Conservation (phyloP, 2,113 vertebrate species). For the Apodemus speciosus region DNA sequence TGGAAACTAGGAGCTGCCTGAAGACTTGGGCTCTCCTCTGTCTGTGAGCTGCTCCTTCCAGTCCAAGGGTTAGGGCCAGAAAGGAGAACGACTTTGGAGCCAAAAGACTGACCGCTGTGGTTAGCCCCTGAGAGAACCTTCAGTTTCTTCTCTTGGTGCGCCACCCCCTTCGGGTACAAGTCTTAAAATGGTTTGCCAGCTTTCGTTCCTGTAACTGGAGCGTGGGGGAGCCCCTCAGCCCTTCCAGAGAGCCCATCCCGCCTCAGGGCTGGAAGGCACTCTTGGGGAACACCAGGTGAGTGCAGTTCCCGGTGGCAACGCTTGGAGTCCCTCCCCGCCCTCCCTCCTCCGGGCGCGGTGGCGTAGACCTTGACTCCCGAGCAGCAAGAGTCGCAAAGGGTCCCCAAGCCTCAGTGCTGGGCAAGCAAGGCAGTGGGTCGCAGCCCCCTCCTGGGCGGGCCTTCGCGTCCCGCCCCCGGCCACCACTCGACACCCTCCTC, state of each 20-base stretch:
- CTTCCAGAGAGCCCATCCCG: not conserved
- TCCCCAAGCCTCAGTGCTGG: not conserved
- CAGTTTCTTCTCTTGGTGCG: not conserved
- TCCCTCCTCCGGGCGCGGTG: not conserved
- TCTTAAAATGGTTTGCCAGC: not conserved
- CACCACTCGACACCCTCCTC: constrained; percentile 19
- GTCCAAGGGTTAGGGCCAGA: not conserved
- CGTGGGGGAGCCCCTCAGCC: not conserved
- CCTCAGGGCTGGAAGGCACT: not conserved
- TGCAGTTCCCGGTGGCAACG: constrained; percentile 8
- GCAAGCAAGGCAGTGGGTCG: not conserved
- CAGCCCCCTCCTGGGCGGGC: constrained; percentile 44
- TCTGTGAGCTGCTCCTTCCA: not conserved
- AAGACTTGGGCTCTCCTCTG: not conserved
- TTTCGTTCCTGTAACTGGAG: not conserved
- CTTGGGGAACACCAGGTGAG: constrained; percentile 50
- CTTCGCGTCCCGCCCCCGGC: constrained; percentile 66
- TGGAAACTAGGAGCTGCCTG: not conserved
- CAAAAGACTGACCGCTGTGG: not conserved
- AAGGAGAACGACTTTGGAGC: not conserved
- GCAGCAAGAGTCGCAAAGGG: not conserved
- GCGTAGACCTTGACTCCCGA: constrained; percentile 1
- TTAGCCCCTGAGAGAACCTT: not conserved
- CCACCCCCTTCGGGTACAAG: not conserved
- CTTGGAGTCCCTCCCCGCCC: not conserved